A percentile compares a stretch with the other conserved stretches of the same genome.
phyloP scores from a whole-genome alignment of 2,113 vertebrate genomes.

The Spilogale gracilis region DNA sequence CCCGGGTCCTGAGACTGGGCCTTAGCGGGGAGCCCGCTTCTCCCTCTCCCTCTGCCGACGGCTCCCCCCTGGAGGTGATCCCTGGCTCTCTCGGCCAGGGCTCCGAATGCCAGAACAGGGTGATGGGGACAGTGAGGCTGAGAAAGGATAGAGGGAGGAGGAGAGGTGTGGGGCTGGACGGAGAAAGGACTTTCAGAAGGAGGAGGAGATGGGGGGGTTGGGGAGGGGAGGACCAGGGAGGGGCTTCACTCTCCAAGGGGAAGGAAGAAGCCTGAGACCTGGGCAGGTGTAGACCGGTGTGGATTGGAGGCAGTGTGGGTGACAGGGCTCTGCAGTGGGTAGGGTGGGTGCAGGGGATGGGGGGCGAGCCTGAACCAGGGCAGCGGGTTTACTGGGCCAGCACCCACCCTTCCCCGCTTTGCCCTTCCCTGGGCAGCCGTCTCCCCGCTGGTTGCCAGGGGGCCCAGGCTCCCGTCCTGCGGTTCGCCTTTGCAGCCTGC shows the following conservation, averaged over 20 bases:
- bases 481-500: neutral
- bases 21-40: too few species aligned
- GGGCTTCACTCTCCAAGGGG: neutral
- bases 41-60: too few species aligned
- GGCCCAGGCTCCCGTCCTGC: neutral
- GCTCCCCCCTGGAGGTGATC: neutral
- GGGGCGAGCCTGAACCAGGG: neutral
- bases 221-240: neutral
- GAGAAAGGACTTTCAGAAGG: neutral
- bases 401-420: neutral
- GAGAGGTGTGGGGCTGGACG: neutral
- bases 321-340: neutral
- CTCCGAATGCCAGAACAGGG: neutral
- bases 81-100: neutral
- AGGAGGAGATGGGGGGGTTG: neutral
- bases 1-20: too few species aligned
- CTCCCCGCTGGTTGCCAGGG: rapidly evolving
- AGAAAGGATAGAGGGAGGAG: neutral
- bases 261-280: neutral
- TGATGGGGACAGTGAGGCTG: neutral
- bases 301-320: neutral
- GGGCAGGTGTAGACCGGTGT: neutral
- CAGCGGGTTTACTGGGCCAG: neutral
- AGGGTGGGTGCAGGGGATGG: neutral
- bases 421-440: neutral